Base-by-base conservation (phyloP, 1,140 invertebrate species). In the Nixonia krombeini region DNA sequence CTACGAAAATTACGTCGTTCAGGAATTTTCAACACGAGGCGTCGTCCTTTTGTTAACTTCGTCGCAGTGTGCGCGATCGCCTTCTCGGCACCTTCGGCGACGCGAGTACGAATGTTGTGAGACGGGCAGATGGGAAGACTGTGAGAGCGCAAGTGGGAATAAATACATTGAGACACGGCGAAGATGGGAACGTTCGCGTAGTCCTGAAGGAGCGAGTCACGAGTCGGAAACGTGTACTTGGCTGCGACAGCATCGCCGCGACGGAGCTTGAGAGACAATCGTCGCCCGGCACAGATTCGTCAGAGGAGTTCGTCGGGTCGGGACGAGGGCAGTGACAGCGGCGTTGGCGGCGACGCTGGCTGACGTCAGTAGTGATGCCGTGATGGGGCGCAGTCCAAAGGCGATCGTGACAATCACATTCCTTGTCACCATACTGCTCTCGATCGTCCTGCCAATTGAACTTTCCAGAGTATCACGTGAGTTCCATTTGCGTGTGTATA, bases 331-430 rank as follows among this genome's bases (percentile, higher is more conserved):
- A 21, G 25, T 47, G 29, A 47, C 59, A 44, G 70, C 57, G 56
- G 57, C 59, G 40, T 67, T 53, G 56, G 57, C 64, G 42, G 47
- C 33, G 38, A 31, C 56, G 65, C 64, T 68, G 59, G 66, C 75
- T 61, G 69, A 75, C 65, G 71, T 73, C 73, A 45, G 81, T 76
- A 78, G 80, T 80, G 72, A 83, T 82, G 81, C 81, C 80, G 81
- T 83, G 80, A 83, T 82, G 81, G 81, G 81, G 76, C 74, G 74
- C 81, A 77, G 75, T 73, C 80, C 76, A 72, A 75, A 78, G 73
- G 76, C 75, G 53, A 81, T 76, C 71, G 76, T 80, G 65, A 67
- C 77, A 72, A 74, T 78, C 79, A 75, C 78, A 64, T 75, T 80
- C 71, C 71, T 81, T 66, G 75, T 75, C 75, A 78, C 66, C 70